Evolutionary conservation across 2,888 invertebrate genomes (phyloP).

Genomic region (Plagodis pulveraria): DNA sequence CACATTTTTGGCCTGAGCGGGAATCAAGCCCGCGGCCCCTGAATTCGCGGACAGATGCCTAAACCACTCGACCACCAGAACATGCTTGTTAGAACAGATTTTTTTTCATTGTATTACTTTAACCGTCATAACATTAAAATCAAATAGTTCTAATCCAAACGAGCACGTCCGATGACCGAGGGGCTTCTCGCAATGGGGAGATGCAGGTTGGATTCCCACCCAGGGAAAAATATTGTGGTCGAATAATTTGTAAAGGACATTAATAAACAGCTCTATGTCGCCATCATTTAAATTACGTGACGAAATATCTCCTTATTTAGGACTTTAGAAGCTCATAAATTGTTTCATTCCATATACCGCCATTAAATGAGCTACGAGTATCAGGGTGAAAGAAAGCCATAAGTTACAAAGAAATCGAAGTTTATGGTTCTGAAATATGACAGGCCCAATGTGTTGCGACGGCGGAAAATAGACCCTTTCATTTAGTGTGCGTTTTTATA

Average conservation of each 20-base stretch:
- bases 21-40: too few relatives aligned
- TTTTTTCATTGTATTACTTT: too few relatives aligned
- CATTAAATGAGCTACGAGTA: slow-evolving; percentile 24
- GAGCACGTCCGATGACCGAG: background rate
- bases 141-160: background rate
- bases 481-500: slow-evolving; percentile 31
- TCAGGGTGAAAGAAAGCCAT: slow-evolving; percentile 7
- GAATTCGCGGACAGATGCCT: too few relatives aligned
- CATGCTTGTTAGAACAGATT: too few relatives aligned
- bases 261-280: background rate
- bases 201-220: background rate
- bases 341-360: slow-evolving; percentile 16
- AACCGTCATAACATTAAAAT: background rate
- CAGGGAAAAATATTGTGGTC: too few relatives aligned
- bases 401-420: slow-evolving; percentile 29
- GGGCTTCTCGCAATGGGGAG: too few relatives aligned
- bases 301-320: slow-evolving; percentile 1
- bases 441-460: slow-evolving; percentile 27
- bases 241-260: too few relatives aligned
- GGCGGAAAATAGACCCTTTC: slow-evolving; percentile 23
- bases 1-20: too few relatives aligned
- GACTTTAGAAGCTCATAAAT: slow-evolving; percentile 4
- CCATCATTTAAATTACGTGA: background rate
- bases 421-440: slow-evolving; percentile 30
- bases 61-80: too few relatives aligned